Conservation (phyloP, 2,797 vertebrate genomes). For the Clangula hyemalis region DNA sequence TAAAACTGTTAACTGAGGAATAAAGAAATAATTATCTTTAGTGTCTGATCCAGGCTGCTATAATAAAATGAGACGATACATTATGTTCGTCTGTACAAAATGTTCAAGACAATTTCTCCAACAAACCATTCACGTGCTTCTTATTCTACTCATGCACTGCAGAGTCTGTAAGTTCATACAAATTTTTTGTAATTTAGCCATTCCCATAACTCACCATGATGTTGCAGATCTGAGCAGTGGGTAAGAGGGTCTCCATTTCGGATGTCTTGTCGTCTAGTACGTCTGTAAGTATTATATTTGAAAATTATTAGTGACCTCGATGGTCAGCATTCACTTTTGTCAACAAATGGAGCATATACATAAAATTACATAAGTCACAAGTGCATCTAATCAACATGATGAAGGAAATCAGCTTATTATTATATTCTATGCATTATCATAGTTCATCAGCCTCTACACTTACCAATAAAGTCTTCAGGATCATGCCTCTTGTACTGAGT, state of each 20-base stretch:
- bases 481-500: background rate
- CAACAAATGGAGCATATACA: background rate
- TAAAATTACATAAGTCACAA: background rate
- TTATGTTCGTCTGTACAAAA: background rate
- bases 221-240: slow-evolving; percentile 96
- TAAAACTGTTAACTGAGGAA: background rate
- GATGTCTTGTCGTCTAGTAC: slow-evolving; percentile 97
- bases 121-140: background rate
- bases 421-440: background rate
- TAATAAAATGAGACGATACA: background rate
- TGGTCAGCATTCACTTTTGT: background rate
- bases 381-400: background rate
- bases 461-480: background rate
- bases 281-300: slow-evolving; percentile 79
- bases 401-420: background rate
- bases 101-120: slow-evolving; percentile 15
- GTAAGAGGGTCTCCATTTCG: slow-evolving; percentile 97
- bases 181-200: background rate
- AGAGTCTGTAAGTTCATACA: background rate
- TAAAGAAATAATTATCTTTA: background rate
- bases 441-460: background rate
- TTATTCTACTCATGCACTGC: background rate
- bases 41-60: background rate
- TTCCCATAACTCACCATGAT: slow-evolving; percentile 84
- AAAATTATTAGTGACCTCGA: slow-evolving; percentile 17